phyloP scores from a whole-genome alignment of 1,140 invertebrate genomes.

The Holcopasites calliopsidis region DNA sequence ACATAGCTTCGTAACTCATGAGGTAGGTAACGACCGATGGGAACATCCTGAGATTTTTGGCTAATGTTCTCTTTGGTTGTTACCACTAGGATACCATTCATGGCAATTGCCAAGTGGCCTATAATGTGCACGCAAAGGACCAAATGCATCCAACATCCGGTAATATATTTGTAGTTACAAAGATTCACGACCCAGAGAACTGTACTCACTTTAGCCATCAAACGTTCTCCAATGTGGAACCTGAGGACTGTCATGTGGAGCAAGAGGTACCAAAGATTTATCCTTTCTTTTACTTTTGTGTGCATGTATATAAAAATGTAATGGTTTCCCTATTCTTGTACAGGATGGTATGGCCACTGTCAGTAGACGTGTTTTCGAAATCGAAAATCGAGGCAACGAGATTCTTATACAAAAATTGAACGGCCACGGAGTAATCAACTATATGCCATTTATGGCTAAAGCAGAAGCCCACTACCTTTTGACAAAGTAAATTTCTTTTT shows the following conservation, averaged over 20 bases:
- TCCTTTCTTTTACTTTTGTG: not conserved
- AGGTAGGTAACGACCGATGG: constrained; percentile 80
- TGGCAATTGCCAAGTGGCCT: constrained; percentile 69
- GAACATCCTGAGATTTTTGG: constrained; percentile 69
- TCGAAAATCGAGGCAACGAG: constrained; percentile 57
- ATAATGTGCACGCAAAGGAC: constrained; percentile 58
- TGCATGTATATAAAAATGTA: too few species aligned
- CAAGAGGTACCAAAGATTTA: constrained; percentile 48
- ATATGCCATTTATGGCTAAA: constrained; percentile 71
- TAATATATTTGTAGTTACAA: constrained; percentile 58
- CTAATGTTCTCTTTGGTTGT: constrained; percentile 81
- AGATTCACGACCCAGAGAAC: constrained; percentile 61
- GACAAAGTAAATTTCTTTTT: constrained; percentile 65
- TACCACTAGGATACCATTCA: constrained; percentile 78
- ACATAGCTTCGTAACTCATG: constrained; percentile 60
- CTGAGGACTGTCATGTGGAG: constrained; percentile 47
- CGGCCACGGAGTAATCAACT: constrained; percentile 68
- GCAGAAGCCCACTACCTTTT: constrained; percentile 72
- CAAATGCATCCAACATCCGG: not conserved
- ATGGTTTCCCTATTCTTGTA: not conserved
- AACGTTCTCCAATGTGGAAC: constrained; percentile 52
- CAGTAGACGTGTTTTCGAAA: constrained; percentile 65
- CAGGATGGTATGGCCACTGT: constrained; percentile 67
- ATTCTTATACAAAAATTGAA: constrained; percentile 67
- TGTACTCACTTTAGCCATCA: constrained; percentile 62